Conservation (phyloP, 2,797 vertebrate genomes). For the Tinamus major region DNA sequence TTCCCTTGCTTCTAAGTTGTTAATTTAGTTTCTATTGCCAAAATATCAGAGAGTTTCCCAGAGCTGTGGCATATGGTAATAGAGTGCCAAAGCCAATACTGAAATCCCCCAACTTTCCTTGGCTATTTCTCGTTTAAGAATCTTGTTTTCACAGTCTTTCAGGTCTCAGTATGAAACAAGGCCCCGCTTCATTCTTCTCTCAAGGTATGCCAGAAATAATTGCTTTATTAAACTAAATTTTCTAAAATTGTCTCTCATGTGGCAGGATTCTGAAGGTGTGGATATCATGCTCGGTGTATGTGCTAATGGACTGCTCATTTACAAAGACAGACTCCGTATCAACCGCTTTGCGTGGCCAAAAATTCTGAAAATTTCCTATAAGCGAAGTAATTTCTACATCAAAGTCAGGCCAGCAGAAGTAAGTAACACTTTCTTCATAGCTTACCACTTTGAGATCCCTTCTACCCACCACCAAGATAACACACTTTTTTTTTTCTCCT, state of each 20-base stretch:
- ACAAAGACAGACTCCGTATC: slow-evolving; percentile 96
- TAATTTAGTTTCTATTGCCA: neutral
- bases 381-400: slow-evolving; percentile 98
- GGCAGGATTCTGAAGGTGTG: slow-evolving; percentile 95
- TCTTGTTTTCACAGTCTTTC: neutral
- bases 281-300: slow-evolving; percentile 98
- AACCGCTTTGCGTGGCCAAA: slow-evolving; percentile 99
- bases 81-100: neutral
- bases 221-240: neutral
- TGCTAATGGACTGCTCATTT: slow-evolving; percentile 94
- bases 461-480: neutral
- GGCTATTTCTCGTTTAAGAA: neutral
- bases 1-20: neutral
- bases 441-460: neutral
- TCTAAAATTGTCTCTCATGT: slow-evolving; percentile 22
- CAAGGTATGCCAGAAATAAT: neutral
- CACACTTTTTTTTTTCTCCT: neutral
- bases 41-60: neutral
- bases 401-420: slow-evolving; percentile 99
- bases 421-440: slow-evolving; percentile 39
- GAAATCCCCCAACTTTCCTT: neutral
- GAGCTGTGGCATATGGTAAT: neutral
- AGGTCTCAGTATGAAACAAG: neutral
- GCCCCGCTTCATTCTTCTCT: neutral
- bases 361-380: slow-evolving; percentile 99